Evolutionary conservation across 2,113 vertebrate species (phyloP), one percentile per base, ranked within the genome.

Genomic region (Solea solea): DNA sequence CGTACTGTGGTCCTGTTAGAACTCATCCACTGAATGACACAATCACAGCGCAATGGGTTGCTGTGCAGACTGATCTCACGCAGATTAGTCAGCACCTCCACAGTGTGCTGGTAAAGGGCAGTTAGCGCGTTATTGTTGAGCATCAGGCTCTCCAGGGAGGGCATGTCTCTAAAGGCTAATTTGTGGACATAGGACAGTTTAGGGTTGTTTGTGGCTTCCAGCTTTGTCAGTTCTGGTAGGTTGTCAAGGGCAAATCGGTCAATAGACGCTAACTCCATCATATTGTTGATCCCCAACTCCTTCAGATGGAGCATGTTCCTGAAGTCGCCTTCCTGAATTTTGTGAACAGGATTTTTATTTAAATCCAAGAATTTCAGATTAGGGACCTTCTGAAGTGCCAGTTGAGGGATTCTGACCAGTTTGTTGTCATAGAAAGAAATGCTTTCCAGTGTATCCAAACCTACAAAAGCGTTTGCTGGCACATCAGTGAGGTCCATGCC

Each of bases 341-440:
- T 96, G 68, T 94, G 95, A 61, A 99, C 96, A 0, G 96, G 97
- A 10, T 99, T 99, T 91, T 99, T 99, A 91, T 99, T 99, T 78
- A 99, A 94, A 83, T 99, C 98, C 70, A 99, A 89, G 85, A 99
- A 99, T 88, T 99, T 99, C 69, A 99, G 87, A 72, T 96, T 97
- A 21, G 96, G 96, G 56, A 98, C 94, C 82, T 96, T 98, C 77
- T 97, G 95, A 41, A 99, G 93, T 8, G 98, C 95, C 2, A 96
- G 92, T 59, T 98, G 97, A 76, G 98, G 98, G 57, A 99, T 97
- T 86, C 92, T 93, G 48, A 94, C 90, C 70, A 99, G 71, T 72
- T 95, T 96, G 90, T 99, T 99, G 85, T 99, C 96, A 3, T 99
- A 99, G 87, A 99, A 99, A 7, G 97, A 99, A 71, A 99, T 95